These are phyloP conservation scores for Manduca sexta DNA, from an alignment of 1,140 invertebrate species.

Conservation along the genomic window DNA sequence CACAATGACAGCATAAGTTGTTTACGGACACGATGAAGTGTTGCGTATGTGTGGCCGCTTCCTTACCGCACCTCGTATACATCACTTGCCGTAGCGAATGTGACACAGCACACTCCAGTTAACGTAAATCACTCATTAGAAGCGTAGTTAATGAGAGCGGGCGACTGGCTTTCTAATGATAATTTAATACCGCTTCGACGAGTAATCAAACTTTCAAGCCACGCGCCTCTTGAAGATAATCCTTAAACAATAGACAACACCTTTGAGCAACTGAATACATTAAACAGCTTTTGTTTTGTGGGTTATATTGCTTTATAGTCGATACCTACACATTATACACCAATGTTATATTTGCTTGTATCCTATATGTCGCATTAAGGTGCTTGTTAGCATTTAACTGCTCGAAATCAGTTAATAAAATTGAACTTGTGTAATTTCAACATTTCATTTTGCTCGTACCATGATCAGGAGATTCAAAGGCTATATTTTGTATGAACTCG, in stretches of 20 bases:
- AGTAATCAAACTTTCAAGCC: conserved; percentile 39
- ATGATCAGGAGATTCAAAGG: no score
- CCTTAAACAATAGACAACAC: conserved; percentile 34
- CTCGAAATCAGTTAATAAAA: no score
- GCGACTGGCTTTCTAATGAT: conserved; percentile 42
- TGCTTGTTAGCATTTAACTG: no score
- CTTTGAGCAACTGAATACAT: conserved; percentile 27
- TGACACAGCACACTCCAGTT: conserved; percentile 35
- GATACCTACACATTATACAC: no score
- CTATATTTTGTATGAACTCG: no score
- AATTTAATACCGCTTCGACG: conserved; percentile 45
- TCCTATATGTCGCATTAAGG: no score
- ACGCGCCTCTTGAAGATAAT: conserved; percentile 23
- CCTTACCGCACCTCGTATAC: conserved; percentile 11
- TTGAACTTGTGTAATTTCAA: no score
- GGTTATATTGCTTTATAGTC: conserved; percentile 21
- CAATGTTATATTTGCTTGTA: no score
- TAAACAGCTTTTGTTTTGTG: conserved; percentile 27
- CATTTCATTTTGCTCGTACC: no score
- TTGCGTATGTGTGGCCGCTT: not conserved
- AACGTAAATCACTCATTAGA: conserved; percentile 51
- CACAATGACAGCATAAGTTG: no score
- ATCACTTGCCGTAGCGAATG: conserved; percentile 20
- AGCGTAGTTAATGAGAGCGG: conserved; percentile 37
- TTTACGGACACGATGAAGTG: not conserved